Evolutionary conservation across 2,113 vertebrate species (phyloP).

Genomic region (Serilophus lunatus): DNA sequence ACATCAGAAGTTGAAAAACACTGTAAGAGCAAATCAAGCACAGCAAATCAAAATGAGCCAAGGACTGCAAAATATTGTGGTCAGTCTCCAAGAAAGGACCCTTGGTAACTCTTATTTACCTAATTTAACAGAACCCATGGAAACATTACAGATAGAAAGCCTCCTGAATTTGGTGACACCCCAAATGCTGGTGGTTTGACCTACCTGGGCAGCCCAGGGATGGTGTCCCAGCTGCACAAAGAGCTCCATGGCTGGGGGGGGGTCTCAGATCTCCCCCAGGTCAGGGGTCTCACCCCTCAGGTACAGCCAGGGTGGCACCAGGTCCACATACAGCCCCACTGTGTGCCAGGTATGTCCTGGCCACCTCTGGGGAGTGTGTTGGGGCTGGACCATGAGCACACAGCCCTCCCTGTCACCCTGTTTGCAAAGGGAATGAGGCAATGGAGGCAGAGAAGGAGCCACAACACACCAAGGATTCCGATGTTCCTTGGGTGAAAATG

Average conservation of each 20-base stretch:
- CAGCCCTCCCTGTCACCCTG: background rate
- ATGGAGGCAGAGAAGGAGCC: too few species aligned
- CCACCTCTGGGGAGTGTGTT: accelerated
- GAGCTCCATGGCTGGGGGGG: background rate
- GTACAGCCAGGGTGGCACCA: accelerated
- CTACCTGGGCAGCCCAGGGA: background rate
- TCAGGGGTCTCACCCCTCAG: background rate
- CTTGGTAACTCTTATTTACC: background rate
- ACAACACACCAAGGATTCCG: too few species aligned
- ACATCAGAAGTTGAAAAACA: background rate
- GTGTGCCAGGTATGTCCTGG: background rate
- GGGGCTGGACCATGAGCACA: background rate
- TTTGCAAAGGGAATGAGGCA: background rate
- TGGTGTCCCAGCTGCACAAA: background rate
- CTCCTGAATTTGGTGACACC: too few species aligned
- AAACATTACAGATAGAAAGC: background rate
- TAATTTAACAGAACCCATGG: background rate
- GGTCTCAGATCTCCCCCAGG: background rate
- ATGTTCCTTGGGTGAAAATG: accelerated
- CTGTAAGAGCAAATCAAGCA: background rate
- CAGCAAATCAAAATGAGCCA: background rate
- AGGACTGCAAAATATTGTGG: background rate
- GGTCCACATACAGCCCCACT: background rate
- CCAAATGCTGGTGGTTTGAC: background rate
- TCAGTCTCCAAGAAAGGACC: background rate